A percentile compares a stretch with the other conserved stretches of the same genome.
These are phyloP conservation scores for Corythornis cristatus DNA, from an alignment of 2,113 vertebrate species.

Conservation along the genomic window DNA sequence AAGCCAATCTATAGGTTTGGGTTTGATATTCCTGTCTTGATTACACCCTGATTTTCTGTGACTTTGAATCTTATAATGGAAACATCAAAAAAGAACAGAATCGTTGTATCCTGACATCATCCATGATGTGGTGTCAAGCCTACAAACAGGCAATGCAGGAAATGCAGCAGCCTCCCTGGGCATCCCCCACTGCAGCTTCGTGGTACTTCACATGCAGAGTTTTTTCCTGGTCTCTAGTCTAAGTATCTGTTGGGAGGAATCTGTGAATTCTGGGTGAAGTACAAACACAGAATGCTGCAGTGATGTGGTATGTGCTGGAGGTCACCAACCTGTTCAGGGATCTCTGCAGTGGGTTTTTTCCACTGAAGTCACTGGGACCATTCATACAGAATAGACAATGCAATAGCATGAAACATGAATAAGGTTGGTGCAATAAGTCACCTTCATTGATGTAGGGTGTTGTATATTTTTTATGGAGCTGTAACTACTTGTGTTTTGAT, in stretches of 20 bases:
- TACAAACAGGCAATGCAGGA: background rate
- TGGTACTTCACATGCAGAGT: background rate
- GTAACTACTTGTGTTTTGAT: background rate
- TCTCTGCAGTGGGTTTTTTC: background rate
- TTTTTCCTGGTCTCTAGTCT: background rate
- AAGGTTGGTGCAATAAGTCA: background rate
- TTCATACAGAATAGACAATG: background rate
- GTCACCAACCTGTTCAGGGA: background rate
- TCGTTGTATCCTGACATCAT: background rate
- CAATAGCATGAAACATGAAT: background rate
- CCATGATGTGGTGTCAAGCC: background rate
- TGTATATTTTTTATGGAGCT: background rate
- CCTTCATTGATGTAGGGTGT: background rate
- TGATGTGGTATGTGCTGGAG: background rate
- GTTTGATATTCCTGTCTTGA: background rate
- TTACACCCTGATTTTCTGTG: background rate
- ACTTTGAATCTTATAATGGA: background rate
- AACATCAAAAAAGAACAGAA: background rate
- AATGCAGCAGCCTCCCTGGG: background rate
- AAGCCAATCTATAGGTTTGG: background rate
- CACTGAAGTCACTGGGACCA: background rate
- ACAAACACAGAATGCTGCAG: background rate
- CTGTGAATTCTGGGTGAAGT: background rate
- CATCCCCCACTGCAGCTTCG: accelerated
- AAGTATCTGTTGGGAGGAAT: background rate